Evolutionary conservation across 2,797 vertebrate species (phyloP).

Genomic region (Syngnathus rostellatus): DNA sequence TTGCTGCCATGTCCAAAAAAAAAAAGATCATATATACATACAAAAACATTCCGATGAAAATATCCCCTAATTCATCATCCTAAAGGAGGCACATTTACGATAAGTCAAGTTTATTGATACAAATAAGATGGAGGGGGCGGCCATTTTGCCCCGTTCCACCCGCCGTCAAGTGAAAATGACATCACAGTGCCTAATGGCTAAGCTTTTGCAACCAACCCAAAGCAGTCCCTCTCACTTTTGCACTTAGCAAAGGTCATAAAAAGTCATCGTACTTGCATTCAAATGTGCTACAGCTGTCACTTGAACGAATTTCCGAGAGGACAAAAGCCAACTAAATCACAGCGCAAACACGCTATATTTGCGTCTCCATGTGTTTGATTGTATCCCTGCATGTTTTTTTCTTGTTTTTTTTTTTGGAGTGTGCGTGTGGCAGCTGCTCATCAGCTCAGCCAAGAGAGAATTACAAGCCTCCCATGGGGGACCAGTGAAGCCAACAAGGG

Average conservation of each 20-base stretch:
- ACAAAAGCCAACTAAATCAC: neutral
- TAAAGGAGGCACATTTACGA: neutral
- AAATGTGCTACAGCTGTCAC: neutral
- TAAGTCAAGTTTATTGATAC: too few species aligned
- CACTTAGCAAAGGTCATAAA: neutral
- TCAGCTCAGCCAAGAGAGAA: conserved; percentile 56
- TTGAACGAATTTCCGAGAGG: neutral
- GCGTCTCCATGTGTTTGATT: conserved; percentile 16
- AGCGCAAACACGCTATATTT: neutral
- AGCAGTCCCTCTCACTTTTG: neutral
- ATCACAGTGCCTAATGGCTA: too few species aligned
- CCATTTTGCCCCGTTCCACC: too few species aligned
- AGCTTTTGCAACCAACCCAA: too few species aligned
- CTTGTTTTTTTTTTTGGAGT: neutral
- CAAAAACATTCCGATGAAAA: neutral
- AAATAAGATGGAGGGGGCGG: too few species aligned
- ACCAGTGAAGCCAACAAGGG: conserved; percentile 54
- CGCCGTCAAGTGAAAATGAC: too few species aligned
- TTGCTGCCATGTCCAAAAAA: neutral
- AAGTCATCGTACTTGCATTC: neutral
- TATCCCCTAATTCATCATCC: neutral
- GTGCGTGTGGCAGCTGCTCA: conserved; percentile 54
- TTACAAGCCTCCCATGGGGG: conserved; percentile 41
- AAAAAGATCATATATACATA: neutral
- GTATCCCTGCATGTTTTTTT: conserved; percentile 2